phyloP scores from a whole-genome alignment of 2,113 vertebrate species.

The Protomyctophum bolini region DNA sequence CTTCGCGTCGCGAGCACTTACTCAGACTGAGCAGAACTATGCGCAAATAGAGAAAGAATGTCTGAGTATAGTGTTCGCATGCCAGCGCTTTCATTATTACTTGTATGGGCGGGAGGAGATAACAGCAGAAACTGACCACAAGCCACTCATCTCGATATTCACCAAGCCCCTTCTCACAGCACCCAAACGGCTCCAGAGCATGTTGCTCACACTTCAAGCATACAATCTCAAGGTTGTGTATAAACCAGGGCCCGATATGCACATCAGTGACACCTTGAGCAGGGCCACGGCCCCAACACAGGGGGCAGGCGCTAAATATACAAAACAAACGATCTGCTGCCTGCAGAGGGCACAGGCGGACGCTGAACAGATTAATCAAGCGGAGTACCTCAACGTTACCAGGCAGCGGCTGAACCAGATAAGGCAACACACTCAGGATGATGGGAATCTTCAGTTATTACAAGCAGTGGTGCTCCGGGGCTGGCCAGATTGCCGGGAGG shows the following conservation, averaged over 20 bases:
- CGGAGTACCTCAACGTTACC: conserved; percentile 41
- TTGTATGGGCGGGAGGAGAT: conserved; percentile 26
- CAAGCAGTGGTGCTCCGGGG: conserved; percentile 2
- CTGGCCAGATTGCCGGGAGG: conserved; percentile 12
- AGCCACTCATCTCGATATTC: conserved; percentile 35
- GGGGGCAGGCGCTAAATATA: not conserved
- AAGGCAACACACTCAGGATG: conserved; percentile 20
- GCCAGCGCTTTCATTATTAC: conserved; percentile 36
- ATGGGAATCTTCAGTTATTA: conserved; percentile 26
- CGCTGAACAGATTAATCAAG: conserved; percentile 31
- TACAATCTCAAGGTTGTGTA: conserved; percentile 32
- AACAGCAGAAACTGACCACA: conserved; percentile 34
- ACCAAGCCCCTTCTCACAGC: conserved; percentile 38
- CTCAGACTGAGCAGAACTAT: conserved; percentile 33
- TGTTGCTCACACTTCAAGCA: conserved; percentile 32
- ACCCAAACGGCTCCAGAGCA: conserved; percentile 40
- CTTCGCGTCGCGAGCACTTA: conserved; percentile 27
- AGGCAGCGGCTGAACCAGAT: conserved; percentile 29
- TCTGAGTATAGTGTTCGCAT: conserved; percentile 38
- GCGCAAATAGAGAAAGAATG: conserved; percentile 36
- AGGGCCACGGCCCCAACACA: not conserved
- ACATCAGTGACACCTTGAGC: conserved; percentile 37
- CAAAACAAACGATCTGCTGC: not conserved
- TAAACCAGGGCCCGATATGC: conserved; percentile 33
- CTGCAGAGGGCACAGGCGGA: conserved; percentile 22